Conservation (phyloP, 2,888 invertebrate species). For the Lepidocyrtinus sp. region DNA sequence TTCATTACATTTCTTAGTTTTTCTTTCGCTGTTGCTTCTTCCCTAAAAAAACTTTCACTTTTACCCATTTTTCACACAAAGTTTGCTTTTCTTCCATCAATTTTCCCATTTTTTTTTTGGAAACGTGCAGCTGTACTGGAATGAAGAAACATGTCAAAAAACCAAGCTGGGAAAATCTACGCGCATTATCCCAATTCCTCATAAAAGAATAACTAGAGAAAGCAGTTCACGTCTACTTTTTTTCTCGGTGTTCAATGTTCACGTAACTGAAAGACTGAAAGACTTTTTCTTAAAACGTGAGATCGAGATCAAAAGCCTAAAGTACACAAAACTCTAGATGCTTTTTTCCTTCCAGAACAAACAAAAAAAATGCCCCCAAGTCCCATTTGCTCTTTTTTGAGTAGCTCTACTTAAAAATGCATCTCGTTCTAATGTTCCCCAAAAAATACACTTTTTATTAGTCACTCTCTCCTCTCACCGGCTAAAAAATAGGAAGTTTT, state of each 20-base stretch:
- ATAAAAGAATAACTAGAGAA: no score
- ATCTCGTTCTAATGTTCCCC: slow-evolving; percentile 39
- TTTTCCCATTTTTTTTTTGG: slow-evolving; percentile 34
- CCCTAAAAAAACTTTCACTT: slow-evolving; percentile 42
- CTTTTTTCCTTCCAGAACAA: slow-evolving; percentile 32
- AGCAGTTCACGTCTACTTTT: neutral
- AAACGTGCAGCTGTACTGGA: neutral
- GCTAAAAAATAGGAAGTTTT: neutral
- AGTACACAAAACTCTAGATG: slow-evolving; percentile 22
- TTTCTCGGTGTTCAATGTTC: neutral
- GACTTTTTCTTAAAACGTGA: slow-evolving; percentile 31
- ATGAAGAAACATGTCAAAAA: neutral
- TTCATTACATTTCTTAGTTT: slow-evolving; percentile 64
- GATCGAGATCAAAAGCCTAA: slow-evolving; percentile 54
- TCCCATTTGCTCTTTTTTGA: slow-evolving; percentile 54
- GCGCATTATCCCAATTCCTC: neutral
- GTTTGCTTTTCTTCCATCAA: slow-evolving; percentile 59
- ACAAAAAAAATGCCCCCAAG: slow-evolving; percentile 46
- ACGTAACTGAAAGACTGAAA: no score
- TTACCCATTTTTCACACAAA: slow-evolving; percentile 44
- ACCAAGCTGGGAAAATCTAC: neutral
- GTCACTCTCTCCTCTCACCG: neutral
- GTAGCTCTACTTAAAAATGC: slow-evolving; percentile 57
- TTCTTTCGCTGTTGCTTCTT: slow-evolving; percentile 25
- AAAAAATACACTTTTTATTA: neutral